Evolutionary conservation across 2,888 invertebrate species (phyloP).

Genomic region (Lycocerus yunnanus): DNA sequence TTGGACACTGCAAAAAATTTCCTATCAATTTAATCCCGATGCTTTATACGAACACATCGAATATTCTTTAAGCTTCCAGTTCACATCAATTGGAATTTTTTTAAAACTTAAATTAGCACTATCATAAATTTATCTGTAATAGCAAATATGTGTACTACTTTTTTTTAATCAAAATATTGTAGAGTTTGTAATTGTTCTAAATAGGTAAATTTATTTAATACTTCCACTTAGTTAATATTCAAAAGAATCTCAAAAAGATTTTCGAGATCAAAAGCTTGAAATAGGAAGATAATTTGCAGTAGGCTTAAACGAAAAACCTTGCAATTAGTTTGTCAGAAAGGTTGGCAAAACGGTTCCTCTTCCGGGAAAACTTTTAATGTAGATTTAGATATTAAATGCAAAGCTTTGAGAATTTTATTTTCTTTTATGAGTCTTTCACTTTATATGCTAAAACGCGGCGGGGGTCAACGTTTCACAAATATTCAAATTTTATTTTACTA

Average conservation of each 20-base stretch:
- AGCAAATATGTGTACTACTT: too few relatives aligned
- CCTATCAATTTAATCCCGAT: constrained; percentile 54
- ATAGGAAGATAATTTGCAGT: constrained; percentile 26
- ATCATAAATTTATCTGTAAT: too few relatives aligned
- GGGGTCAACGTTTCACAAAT: not conserved
- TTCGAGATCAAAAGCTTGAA: constrained; percentile 24
- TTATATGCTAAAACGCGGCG: not conserved
- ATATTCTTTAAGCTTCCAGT: constrained; percentile 48
- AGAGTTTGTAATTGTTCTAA: not conserved
- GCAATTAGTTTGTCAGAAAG: constrained; percentile 16
- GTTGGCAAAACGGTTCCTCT: constrained; percentile 13
- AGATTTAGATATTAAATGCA: constrained; percentile 16
- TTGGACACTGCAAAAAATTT: constrained; percentile 52
- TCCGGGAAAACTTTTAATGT: constrained; percentile 19
- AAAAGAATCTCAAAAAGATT: constrained; percentile 26
- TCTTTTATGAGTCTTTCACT: constrained; percentile 1
- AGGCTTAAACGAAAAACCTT: constrained; percentile 25
- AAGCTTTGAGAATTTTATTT: constrained; percentile 4
- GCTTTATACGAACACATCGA: constrained; percentile 54
- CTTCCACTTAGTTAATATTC: constrained; percentile 20
- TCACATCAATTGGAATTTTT: not conserved
- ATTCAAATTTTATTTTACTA: not conserved
- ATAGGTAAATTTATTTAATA: constrained; percentile 13
- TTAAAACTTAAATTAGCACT: not conserved
- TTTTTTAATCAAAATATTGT: not conserved